Conservation (phyloP, 2,888 invertebrate species). For the Uloborus plumipes region DNA sequence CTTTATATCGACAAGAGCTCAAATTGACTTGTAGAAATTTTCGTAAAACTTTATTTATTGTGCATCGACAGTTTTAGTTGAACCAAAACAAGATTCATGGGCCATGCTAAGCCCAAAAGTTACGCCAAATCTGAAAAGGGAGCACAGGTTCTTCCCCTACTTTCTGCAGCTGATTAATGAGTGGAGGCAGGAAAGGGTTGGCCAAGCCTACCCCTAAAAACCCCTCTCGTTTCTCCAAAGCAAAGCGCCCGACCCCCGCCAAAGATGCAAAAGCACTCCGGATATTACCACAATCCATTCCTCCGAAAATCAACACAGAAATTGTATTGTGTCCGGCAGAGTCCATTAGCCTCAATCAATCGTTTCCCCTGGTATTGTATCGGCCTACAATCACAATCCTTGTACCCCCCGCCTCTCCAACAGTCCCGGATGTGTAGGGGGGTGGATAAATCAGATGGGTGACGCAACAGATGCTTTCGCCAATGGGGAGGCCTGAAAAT, state of each 20-base stretch:
- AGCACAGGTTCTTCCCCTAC: too few relatives aligned
- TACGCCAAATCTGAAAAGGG: too few relatives aligned
- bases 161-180: conserved; percentile 29
- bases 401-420: conserved; percentile 15
- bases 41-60: too few relatives aligned
- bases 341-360: conserved; percentile 60
- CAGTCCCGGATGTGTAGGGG: conserved; percentile 11
- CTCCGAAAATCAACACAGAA: conserved; percentile 45
- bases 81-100: too few relatives aligned
- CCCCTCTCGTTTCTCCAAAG: background rate
- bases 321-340: conserved; percentile 50
- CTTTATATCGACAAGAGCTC: too few relatives aligned
- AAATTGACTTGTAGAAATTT: too few relatives aligned
- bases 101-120: too few relatives aligned
- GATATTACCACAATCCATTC: conserved; percentile 27
- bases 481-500: conserved; percentile 31
- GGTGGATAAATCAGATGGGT: conserved; percentile 43
- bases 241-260: background rate
- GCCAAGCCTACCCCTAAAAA: conserved; percentile 6
- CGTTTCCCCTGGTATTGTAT: conserved; percentile 37
- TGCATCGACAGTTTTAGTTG: too few relatives aligned
- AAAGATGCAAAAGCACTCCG: conserved; percentile 41
- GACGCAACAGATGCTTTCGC: conserved; percentile 57
- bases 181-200: conserved; percentile 33
- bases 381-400: conserved; percentile 25